Evolutionary conservation across 2,797 vertebrate genomes (phyloP).

Genomic region (Cercopithecus diana): DNA sequence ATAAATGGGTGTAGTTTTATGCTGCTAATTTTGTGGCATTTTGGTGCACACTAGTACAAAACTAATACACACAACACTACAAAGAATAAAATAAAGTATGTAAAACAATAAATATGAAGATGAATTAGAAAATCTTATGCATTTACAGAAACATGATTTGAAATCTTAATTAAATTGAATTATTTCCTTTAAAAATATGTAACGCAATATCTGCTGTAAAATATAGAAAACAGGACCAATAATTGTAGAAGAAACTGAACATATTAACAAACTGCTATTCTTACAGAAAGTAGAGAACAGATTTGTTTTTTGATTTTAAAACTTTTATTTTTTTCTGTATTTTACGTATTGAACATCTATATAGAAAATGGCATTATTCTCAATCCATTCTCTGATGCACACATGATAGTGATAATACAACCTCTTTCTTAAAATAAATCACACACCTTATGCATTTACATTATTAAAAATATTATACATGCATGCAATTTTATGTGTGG

Average conservation of each 20-base stretch:
- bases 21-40: not conserved
- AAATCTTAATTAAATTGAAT: slow-evolving; percentile 18
- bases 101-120: not conserved
- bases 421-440: not conserved
- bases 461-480: not conserved
- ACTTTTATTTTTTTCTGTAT: not conserved
- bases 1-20: not conserved
- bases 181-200: not conserved
- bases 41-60: not conserved
- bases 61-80: not conserved
- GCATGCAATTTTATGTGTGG: not conserved
- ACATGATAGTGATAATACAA: not conserved
- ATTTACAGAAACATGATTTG: not conserved
- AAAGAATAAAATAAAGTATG: not conserved
- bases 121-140: not conserved
- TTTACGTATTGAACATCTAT: not conserved
- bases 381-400: not conserved
- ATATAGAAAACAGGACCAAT: not conserved
- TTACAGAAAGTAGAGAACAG: not conserved
- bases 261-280: not conserved
- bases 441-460: not conserved
- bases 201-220: not conserved
- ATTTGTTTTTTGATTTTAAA: not conserved
- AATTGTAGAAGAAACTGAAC: not conserved
- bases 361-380: not conserved